Conservation (phyloP, 2,113 vertebrate genomes). For the Desmodus rotundus region DNA sequence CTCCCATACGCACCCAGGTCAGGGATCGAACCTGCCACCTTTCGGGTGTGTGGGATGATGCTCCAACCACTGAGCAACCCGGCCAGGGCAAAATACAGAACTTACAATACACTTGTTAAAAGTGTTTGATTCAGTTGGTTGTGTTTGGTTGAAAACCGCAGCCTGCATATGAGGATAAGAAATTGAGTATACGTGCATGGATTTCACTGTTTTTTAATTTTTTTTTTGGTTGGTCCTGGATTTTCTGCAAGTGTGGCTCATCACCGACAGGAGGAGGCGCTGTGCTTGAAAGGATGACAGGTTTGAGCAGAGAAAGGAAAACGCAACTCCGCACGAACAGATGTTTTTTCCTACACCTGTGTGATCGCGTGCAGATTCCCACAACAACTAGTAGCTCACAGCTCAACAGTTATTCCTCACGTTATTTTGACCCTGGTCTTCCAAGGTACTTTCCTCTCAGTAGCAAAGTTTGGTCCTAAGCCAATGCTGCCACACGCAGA, state of each 20-base stretch:
- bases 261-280: neutral
- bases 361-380: neutral
- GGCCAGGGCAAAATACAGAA: neutral
- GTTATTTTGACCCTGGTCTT: neutral
- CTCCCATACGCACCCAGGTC: too few species aligned
- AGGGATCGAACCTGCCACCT: too few species aligned
- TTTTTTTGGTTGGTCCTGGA: neutral
- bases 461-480: neutral
- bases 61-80: too few species aligned
- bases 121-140: neutral
- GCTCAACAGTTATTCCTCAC: neutral
- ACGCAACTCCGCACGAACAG: constrained; percentile 10
- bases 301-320: constrained; percentile 37
- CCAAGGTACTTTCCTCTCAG: neutral
- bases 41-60: too few species aligned
- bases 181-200: neutral
- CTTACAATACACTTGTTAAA: constrained; percentile 34
- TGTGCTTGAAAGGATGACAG: neutral
- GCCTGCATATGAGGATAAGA: constrained; percentile 44
- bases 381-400: neutral
- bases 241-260: neutral
- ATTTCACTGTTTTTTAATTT: neutral
- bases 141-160: constrained; percentile 30
- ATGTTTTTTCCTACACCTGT: neutral
- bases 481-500: neutral